Evolutionary conservation across 2,888 invertebrate genomes (phyloP), one percentile per base, ranked within the genome.

Genomic region (Eurytoma californica): DNA sequence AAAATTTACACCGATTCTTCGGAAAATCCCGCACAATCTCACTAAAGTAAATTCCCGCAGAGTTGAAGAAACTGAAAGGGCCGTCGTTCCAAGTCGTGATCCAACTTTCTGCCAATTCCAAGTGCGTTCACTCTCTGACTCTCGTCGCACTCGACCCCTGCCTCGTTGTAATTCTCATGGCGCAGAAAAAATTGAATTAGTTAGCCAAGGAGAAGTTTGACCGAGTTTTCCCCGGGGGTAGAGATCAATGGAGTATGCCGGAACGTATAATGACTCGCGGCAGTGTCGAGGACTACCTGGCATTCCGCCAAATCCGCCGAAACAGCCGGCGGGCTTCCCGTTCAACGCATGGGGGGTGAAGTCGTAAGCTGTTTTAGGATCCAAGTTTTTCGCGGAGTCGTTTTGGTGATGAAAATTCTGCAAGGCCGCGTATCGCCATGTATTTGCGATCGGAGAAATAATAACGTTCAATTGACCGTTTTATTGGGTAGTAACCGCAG

Each of bases 241-340:
- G 47, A 47, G 70, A 79, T 66, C 79, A 74, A 79, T 79, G 79
- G 60, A 24, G 73, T 60, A 73, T 55, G 66, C 68, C 18, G 61
- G 39, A 16, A 58, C 58, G 39, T 30, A 18, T 24, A 76, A 53
- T 58, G 39, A 30, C 69, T 18, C 28, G 30, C 51, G 58, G 67
- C 72, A 39, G 47, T 63, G 39, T 78, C 69, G 68, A 69, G 68
- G n/a, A 9, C 28, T 47, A 16, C 55, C 73, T 73, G n/a, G 28
- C 24, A 20, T 61, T 51, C 24, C 53, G 69, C 3, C 39, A 24
- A 24, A 24, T 12, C 57, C 69, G 57, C 69, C 69, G 58, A 69
- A 69, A 69, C 69, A 69, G 69, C 69, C 67, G 28, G 53, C 53
- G 67, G 67, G 39, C 47, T 3, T 18, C 14, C 47, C 47, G 18